Conservation (phyloP, 2,797 vertebrate species). For the Neosalanx taihuensis region DNA sequence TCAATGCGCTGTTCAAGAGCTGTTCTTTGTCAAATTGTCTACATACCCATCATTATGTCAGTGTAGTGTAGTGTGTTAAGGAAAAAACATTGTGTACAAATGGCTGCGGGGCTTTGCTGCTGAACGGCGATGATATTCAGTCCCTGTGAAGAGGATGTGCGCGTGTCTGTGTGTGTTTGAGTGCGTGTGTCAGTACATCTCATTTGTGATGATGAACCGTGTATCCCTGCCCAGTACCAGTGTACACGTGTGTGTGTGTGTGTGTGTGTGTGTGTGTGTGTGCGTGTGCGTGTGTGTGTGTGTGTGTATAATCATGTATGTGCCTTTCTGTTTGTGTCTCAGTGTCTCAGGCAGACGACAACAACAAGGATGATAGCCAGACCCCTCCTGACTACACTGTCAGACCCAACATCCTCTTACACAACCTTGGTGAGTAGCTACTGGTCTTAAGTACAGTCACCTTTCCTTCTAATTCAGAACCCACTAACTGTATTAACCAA, state of each 20-base stretch:
- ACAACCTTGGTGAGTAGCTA: conserved; percentile 88
- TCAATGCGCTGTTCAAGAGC: too few species aligned
- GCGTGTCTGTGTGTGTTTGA: neutral
- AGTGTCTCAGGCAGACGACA: conserved; percentile 86
- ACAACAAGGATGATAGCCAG: conserved; percentile 74
- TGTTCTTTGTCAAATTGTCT: too few species aligned
- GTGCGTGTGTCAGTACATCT: conserved; percentile 4
- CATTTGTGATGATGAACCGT: too few species aligned
- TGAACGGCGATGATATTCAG: too few species aligned
- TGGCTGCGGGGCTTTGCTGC: too few species aligned
- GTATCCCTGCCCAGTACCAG: neutral
- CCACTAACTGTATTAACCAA: too few species aligned
- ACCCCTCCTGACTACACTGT: conserved; percentile 90
- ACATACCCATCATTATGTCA: too few species aligned
- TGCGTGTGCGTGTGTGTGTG: neutral
- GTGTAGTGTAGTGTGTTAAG: too few species aligned
- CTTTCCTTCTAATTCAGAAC: neutral
- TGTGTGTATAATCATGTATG: neutral
- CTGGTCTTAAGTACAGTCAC: conserved; percentile 5
- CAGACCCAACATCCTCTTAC: conserved; percentile 92
- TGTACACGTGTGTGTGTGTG: neutral
- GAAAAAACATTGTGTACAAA: too few species aligned
- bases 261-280: conserved; percentile 5
- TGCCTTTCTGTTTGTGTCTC: conserved; percentile 36
- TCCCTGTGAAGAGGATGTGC: neutral